These are phyloP conservation scores for Nomada ferruginata DNA, from an alignment of 2,888 invertebrate species.

Conservation along the genomic window DNA sequence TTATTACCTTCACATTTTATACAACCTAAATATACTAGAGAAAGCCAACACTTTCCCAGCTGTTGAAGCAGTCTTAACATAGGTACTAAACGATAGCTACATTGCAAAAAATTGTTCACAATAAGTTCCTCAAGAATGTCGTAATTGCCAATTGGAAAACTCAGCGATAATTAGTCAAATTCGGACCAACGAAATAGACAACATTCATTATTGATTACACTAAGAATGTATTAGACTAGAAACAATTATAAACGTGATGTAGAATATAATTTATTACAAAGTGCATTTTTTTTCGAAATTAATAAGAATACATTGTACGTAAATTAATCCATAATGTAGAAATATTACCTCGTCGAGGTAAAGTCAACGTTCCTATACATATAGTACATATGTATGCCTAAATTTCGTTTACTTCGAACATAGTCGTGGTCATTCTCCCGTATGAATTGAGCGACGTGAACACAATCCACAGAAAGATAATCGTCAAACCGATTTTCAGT, in stretches of 20 bases:
- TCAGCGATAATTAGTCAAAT: not conserved
- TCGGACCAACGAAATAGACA: not conserved
- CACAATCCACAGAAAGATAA: slow-evolving; percentile 74
- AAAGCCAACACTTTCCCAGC: too few relatives aligned
- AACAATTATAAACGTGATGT: too few relatives aligned
- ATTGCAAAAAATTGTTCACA: not conserved
- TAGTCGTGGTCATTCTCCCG: not conserved
- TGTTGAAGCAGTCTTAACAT: not conserved
- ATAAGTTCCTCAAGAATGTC: not conserved
- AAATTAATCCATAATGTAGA: not conserved
- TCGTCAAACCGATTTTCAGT: slow-evolving; percentile 67
- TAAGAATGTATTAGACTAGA: too few relatives aligned
- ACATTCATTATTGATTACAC: not conserved
- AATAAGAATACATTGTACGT: not conserved
- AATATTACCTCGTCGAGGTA: slow-evolving; percentile 19
- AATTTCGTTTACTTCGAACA: slow-evolving; percentile 37
- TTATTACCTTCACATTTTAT: slow-evolving; percentile 3
- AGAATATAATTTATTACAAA: not conserved
- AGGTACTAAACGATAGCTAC: not conserved
- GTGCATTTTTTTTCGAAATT: not conserved
- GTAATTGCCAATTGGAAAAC: not conserved
- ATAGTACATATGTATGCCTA: slow-evolving; percentile 3
- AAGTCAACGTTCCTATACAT: slow-evolving; percentile 8
- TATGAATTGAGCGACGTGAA: slow-evolving; percentile 69
- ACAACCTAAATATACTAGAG: not conserved